Percentiles rank a stretch among this genome's conserved stretches.
These are phyloP conservation scores for Diachasmimorpha longicaudata DNA, from an alignment of 1,140 invertebrate species.

Conservation along the genomic window DNA sequence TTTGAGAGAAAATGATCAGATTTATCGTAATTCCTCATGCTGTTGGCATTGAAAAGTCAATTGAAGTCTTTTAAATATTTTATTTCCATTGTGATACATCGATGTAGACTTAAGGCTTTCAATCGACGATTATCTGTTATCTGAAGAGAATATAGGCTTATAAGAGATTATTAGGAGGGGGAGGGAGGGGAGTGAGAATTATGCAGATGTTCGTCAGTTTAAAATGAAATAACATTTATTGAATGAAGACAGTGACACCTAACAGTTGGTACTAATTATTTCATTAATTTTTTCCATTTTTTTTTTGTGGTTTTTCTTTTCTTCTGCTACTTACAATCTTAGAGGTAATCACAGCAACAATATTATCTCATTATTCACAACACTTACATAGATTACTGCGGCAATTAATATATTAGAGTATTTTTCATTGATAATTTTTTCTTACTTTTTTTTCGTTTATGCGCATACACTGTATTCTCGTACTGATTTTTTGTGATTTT, in stretches of 20 bases:
- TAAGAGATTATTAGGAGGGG: no score
- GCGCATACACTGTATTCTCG: constrained; percentile 58
- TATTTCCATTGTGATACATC: not conserved
- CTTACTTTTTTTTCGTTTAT: constrained; percentile 60
- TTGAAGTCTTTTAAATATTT: not conserved
- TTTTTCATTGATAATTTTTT: constrained; percentile 47
- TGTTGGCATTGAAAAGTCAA: not conserved
- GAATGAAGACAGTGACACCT: constrained; percentile 62
- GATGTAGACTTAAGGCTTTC: not conserved
- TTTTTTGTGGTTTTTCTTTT: constrained; percentile 48
- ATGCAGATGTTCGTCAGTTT: constrained; percentile 38
- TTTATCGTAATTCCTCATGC: not conserved
- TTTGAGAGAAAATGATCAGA: constrained; percentile 13
- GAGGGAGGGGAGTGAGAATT: no score
- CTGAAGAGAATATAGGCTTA: no score
- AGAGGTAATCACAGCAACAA: constrained; percentile 66
- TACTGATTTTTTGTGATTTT: constrained; percentile 36
- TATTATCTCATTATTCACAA: constrained; percentile 65
- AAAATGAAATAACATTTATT: constrained; percentile 66
- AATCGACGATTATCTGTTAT: not conserved
- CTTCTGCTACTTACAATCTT: constrained; percentile 65
- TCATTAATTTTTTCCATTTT: constrained; percentile 33
- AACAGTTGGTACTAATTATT: constrained; percentile 48
- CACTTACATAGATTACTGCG: constrained; percentile 64
- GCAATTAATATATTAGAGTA: constrained; percentile 46